phyloP scores from a whole-genome alignment of 1,140 invertebrate genomes.

The Heliconius congener region DNA sequence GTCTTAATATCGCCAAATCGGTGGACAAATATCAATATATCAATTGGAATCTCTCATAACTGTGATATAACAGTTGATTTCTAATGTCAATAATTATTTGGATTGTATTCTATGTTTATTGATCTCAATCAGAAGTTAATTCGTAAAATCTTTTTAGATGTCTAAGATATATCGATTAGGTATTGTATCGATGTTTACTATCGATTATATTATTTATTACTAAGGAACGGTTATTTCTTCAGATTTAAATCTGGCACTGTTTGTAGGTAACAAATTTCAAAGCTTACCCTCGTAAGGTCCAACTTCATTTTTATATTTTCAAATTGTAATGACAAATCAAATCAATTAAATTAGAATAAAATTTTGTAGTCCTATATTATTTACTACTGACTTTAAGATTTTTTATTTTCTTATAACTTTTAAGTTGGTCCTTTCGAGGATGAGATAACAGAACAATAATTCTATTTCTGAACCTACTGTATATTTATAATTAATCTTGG shows the following conservation, averaged over 20 bases:
- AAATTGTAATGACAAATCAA: background rate
- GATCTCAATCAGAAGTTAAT: slow-evolving; percentile 11
- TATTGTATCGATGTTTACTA: slow-evolving; percentile 25
- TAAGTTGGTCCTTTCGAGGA: slow-evolving; percentile 1
- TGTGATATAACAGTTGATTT: slow-evolving; percentile 46
- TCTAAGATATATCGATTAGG: slow-evolving; percentile 26
- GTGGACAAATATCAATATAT: slow-evolving; percentile 27
- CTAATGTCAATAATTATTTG: slow-evolving; percentile 12
- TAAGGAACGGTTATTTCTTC: slow-evolving; percentile 11
- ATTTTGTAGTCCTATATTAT: background rate
- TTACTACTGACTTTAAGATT: background rate
- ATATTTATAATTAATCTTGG: slow-evolving; percentile 1
- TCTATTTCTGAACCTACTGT: background rate
- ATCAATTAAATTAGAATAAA: background rate
- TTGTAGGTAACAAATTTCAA: slow-evolving; percentile 3
- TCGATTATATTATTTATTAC: slow-evolving; percentile 21
- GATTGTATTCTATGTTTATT: slow-evolving; percentile 7
- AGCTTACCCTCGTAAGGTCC: background rate
- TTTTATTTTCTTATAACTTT: background rate
- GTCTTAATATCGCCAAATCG: slow-evolving; percentile 4
- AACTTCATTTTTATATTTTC: background rate
- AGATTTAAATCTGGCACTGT: slow-evolving; percentile 13
- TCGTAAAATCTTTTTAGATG: slow-evolving; percentile 19
- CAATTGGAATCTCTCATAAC: slow-evolving; percentile 38
- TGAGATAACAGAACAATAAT: background rate